Conservation (phyloP, 2,797 vertebrate genomes). For the Lindbergichthys nudifrons region DNA sequence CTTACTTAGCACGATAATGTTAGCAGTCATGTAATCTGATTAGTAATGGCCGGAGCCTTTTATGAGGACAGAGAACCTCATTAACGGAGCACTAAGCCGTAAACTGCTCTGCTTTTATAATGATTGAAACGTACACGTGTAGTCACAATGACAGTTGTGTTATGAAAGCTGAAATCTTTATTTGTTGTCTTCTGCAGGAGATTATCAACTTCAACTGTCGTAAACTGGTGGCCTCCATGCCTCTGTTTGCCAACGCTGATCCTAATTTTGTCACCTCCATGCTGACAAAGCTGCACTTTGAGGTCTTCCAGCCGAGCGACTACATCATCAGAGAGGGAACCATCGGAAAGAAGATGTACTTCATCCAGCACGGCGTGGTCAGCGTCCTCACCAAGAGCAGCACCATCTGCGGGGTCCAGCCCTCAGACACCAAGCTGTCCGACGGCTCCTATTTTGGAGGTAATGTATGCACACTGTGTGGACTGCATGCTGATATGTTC, state of each 20-base stretch:
- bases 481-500: slow-evolving; percentile 44
- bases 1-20: slow-evolving; percentile 61
- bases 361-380: slow-evolving; percentile 97
- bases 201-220: slow-evolving; percentile 99
- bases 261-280: slow-evolving; percentile 98
- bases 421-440: slow-evolving; percentile 91
- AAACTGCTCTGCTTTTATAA: slow-evolving; percentile 61
- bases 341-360: slow-evolving; percentile 98
- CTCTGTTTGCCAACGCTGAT: slow-evolving; percentile 97
- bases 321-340: slow-evolving; percentile 97
- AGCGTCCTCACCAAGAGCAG: slow-evolving; percentile 96
- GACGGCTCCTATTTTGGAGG: slow-evolving; percentile 99
- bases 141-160: neutral
- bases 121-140: slow-evolving; percentile 62
- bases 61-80: slow-evolving; percentile 59
- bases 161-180: neutral
- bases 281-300: slow-evolving; percentile 96
- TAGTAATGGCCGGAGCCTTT: slow-evolving; percentile 58
- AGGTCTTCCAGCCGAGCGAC: slow-evolving; percentile 96
- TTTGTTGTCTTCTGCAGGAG: slow-evolving; percentile 84
- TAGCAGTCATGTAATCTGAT: slow-evolving; percentile 77
- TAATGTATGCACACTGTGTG: slow-evolving; percentile 62
- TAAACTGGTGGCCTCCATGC: slow-evolving; percentile 97
- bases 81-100: slow-evolving; percentile 68
- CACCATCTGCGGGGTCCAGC: slow-evolving; percentile 66